Evolutionary conservation across 2,797 vertebrate species (phyloP).

Genomic region (Cuniculus paca): DNA sequence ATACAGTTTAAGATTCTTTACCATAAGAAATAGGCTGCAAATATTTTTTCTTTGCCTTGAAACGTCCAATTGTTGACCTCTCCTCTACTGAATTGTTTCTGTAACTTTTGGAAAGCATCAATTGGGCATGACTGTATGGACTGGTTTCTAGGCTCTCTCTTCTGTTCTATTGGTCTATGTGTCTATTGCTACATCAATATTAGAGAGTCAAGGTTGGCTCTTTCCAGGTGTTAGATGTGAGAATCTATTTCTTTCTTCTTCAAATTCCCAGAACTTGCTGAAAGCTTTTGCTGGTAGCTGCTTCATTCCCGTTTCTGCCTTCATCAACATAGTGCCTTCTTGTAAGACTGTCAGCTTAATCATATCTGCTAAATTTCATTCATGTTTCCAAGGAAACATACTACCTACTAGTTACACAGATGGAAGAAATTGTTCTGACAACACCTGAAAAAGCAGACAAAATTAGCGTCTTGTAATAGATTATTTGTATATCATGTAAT

Average conservation of each 20-base stretch:
- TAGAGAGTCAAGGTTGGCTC: not conserved
- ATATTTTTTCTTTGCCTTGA: not conserved
- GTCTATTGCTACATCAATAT: not conserved
- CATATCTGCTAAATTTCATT: not conserved
- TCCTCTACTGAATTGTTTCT: not conserved
- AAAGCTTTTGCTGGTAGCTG: not conserved
- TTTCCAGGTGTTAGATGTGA: not conserved
- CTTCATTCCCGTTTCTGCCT: not conserved
- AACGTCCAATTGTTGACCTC: not conserved
- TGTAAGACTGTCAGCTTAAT: not conserved
- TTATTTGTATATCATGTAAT: not conserved
- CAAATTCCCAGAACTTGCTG: not conserved
- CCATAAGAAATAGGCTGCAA: not conserved
- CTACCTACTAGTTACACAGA: not conserved
- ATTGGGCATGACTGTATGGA: not conserved
- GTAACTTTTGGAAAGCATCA: not conserved
- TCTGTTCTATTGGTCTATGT: not conserved
- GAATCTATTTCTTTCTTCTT: not conserved
- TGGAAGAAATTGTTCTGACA: not conserved
- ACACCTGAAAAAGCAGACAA: conserved; percentile 6
- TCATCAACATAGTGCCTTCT: not conserved
- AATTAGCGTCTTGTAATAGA: not conserved
- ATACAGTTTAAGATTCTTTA: not conserved
- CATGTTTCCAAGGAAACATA: not conserved
- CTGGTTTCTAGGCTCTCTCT: not conserved